Conservation (phyloP, 2,888 invertebrate genomes). For the Apantesis nais region DNA sequence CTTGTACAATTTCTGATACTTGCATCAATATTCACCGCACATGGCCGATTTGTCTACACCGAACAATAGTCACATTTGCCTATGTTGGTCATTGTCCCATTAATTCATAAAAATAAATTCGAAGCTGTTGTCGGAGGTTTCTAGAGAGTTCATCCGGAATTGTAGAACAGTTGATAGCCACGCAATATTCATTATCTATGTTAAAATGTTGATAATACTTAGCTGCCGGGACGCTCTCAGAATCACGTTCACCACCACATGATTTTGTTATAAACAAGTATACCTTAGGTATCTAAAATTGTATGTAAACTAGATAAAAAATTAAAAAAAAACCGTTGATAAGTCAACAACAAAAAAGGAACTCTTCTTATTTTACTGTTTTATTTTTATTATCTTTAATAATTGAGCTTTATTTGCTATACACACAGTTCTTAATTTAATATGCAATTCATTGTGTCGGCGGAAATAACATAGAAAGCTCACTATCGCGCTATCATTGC, state of each 20-base stretch:
- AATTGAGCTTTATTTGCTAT: neutral
- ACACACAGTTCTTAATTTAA: neutral
- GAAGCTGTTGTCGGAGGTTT: neutral
- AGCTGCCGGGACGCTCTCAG: constrained; percentile 42
- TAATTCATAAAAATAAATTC: constrained; percentile 4
- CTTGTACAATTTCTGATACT: neutral
- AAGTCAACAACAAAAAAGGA: too few species aligned
- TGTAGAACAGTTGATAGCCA: constrained; percentile 40
- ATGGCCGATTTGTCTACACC: neutral
- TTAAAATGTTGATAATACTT: constrained; percentile 54
- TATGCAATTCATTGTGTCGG: neutral
- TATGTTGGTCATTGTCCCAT: neutral
- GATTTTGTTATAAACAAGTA: neutral
- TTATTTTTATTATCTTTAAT: too few species aligned
- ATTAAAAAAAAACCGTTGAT: neutral
- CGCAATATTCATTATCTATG: constrained; percentile 54
- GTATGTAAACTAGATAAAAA: neutral
- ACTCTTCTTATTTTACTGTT: neutral
- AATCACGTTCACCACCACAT: constrained; percentile 47
- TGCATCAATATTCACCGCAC: constrained; percentile 1
- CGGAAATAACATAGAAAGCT: neutral
- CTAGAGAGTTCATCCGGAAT: constrained; percentile 37
- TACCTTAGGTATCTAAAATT: neutral
- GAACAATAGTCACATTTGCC: constrained; percentile 1
- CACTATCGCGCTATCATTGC: neutral